Conservation (phyloP, 2,113 vertebrate species). For the Lycocorax pyrrhopterus region DNA sequence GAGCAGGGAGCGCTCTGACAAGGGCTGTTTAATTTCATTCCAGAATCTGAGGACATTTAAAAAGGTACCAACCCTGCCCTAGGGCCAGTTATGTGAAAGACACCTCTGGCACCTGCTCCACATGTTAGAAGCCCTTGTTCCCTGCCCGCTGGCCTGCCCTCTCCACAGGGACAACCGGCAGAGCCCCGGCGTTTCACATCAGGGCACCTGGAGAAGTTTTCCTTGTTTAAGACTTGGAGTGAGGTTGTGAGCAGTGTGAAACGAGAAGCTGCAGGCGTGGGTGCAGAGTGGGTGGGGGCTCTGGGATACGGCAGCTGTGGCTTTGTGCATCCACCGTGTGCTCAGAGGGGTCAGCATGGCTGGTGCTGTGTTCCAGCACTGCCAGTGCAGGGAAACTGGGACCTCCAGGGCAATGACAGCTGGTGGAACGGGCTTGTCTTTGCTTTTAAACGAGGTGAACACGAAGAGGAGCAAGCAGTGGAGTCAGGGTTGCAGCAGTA, state of each 20-base stretch:
- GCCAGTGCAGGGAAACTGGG: not conserved
- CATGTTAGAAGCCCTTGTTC: not conserved
- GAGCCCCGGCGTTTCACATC: not conserved
- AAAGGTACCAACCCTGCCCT: constrained; percentile 33
- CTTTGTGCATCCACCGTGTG: not conserved
- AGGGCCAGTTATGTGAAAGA: not conserved
- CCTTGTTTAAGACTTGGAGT: not conserved
- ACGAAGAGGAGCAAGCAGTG: not conserved
- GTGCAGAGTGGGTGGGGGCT: not conserved
- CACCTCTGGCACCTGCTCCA: constrained; percentile 41
- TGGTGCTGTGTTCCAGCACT: rapidly evolving
- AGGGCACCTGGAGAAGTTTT: not conserved
- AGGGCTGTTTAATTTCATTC: constrained; percentile 29
- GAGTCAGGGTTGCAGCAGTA: not conserved
- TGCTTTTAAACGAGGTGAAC: not conserved
- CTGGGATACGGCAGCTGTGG: not conserved
- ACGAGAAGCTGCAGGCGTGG: not conserved
- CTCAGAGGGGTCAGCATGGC: not conserved
- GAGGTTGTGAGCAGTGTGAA: not conserved
- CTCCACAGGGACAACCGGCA: rapidly evolving
- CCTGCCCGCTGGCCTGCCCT: not conserved
- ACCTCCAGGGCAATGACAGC: not conserved
- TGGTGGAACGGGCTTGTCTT: not conserved
- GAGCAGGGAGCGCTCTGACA: constrained; percentile 1
- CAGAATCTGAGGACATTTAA: not conserved